Evolutionary conservation across 1,140 invertebrate genomes (phyloP).

Genomic region (Eurosta solidaginis): DNA sequence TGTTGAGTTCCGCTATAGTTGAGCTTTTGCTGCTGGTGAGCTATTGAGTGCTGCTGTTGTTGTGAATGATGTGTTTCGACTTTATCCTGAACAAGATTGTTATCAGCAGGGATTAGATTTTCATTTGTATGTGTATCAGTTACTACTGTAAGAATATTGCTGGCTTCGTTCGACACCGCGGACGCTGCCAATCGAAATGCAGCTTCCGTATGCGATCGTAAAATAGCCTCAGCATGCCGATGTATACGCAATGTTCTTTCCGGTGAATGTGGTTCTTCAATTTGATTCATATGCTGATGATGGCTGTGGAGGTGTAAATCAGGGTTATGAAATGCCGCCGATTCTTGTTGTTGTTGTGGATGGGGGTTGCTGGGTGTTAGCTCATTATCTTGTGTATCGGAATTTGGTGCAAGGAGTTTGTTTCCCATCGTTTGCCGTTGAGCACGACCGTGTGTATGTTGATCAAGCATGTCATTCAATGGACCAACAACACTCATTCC

Average conservation of each 20-base stretch:
- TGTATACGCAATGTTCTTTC: constrained; percentile 75
- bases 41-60: constrained; percentile 22
- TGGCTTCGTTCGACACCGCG: constrained; percentile 58
- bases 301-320: constrained; percentile 43
- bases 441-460: constrained; percentile 60
- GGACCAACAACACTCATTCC: constrained; percentile 10
- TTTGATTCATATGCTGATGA: constrained; percentile 58
- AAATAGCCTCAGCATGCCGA: constrained; percentile 75
- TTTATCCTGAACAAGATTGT: constrained; percentile 32
- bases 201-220: constrained; percentile 81
- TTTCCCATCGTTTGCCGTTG: constrained; percentile 63
- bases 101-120: not conserved
- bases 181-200: constrained; percentile 74
- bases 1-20: constrained; percentile 41
- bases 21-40: constrained; percentile 15
- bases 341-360: constrained; percentile 22
- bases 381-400: not conserved
- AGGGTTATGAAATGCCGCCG: constrained; percentile 35
- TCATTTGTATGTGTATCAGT: constrained; percentile 37
- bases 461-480: constrained; percentile 59
- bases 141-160: constrained; percentile 43
- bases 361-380: constrained; percentile 45
- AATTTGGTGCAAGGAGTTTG: not conserved
- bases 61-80: constrained; percentile 29
- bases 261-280: constrained; percentile 63